These are phyloP conservation scores for Python bivittatus DNA, from an alignment of 2,113 vertebrate species.

Conservation along the genomic window DNA sequence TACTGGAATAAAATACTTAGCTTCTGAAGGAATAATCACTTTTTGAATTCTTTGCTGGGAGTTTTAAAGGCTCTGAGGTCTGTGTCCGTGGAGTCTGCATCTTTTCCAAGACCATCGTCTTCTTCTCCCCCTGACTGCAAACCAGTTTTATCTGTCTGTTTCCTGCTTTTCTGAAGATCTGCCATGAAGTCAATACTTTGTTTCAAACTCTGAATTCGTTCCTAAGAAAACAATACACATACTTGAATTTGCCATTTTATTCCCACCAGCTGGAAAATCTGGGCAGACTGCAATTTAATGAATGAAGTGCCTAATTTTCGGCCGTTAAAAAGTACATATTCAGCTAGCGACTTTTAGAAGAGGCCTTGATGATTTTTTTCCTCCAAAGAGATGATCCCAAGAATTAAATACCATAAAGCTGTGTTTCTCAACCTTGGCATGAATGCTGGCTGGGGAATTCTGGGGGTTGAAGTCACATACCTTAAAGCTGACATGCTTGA, in stretches of 20 bases:
- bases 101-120: slow-evolving; percentile 68
- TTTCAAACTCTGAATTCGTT: slow-evolving; percentile 92
- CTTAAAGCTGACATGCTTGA: neutral
- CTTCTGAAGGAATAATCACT: slow-evolving; percentile 58
- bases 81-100: slow-evolving; percentile 71
- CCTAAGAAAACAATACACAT: slow-evolving; percentile 71
- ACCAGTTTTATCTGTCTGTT: slow-evolving; percentile 75
- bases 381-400: neutral
- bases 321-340: neutral
- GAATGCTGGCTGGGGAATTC: neutral
- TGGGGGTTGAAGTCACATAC: neutral
- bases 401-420: neutral
- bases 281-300: accelerated
- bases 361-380: neutral
- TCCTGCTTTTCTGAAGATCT: slow-evolving; percentile 84
- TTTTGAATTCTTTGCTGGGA: slow-evolving; percentile 78
- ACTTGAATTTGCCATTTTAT: slow-evolving; percentile 22
- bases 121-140: slow-evolving; percentile 70
- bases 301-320: slow-evolving; percentile 14
- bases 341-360: neutral
- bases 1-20: neutral
- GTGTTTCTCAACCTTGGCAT: neutral
- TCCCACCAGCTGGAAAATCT: neutral
- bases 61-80: slow-evolving; percentile 79
- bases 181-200: slow-evolving; percentile 98